Evolutionary conservation across 2,113 vertebrate genomes (phyloP).

Genomic region (Euleptes europaea): DNA sequence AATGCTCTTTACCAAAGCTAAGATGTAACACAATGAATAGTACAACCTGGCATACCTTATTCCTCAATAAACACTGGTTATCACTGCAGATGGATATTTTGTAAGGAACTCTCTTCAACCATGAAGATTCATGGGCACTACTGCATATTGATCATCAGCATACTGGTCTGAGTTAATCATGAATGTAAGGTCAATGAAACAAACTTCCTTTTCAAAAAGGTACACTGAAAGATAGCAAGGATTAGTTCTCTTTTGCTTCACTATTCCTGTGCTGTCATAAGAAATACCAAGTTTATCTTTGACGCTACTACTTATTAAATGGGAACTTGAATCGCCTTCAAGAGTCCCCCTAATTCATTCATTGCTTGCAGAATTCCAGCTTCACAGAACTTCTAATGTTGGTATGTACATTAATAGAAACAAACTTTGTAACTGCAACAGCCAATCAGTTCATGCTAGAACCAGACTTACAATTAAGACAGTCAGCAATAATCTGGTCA

Average conservation of each 20-base stretch:
- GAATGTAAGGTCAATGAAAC: not conserved
- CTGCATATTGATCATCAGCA: not conserved
- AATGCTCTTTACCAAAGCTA: too few relatives aligned
- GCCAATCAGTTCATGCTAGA: not conserved
- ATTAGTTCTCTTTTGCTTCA: not conserved
- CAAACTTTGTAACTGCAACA: not conserved
- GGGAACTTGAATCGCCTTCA: not conserved
- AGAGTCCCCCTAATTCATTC: conserved; percentile 2
- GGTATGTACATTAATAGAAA: conserved; percentile 15
- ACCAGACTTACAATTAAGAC: not conserved
- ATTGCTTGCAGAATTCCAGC: conserved; percentile 5
- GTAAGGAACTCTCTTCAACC: not conserved
- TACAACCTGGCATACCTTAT: not conserved
- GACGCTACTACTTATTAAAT: not conserved
- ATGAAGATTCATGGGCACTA: not conserved
- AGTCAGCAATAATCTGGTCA: not conserved
- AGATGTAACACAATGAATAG: not conserved
- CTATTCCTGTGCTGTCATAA: not conserved
- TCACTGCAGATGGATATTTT: not conserved
- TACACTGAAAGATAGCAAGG: not conserved
- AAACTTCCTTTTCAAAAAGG: too few relatives aligned
- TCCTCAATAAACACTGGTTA: not conserved
- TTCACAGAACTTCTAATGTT: conserved; percentile 6
- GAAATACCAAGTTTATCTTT: not conserved
- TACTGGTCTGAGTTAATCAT: not conserved